Conservation (phyloP, 2,797 vertebrate genomes). For the Schizopygopsis malacanthus region DNA sequence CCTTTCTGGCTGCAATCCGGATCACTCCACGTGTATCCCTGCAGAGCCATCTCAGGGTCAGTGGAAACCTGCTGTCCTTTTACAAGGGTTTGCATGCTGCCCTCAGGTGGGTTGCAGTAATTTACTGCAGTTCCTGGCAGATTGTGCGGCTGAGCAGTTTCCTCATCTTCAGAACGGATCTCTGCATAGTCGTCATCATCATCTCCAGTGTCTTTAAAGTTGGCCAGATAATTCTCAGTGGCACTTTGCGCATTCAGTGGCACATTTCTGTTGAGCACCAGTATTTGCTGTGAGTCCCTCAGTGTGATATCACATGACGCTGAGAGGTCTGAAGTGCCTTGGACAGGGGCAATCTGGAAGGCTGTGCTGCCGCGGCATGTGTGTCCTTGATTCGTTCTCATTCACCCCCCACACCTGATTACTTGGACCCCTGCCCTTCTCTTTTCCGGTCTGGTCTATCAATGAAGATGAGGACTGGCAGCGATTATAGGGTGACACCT, state of each 20-base stretch:
- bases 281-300: slow-evolving; percentile 91
- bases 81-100: slow-evolving; percentile 7
- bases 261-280: slow-evolving; percentile 84
- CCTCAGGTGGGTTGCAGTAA: slow-evolving; percentile 3
- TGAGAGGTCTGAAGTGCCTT: slow-evolving; percentile 82
- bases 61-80: slow-evolving; percentile 62
- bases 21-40: slow-evolving; percentile 91
- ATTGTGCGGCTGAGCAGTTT: slow-evolving; percentile 69
- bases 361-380: slow-evolving; percentile 76
- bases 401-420: slow-evolving; percentile 54
- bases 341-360: slow-evolving; percentile 76
- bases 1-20: slow-evolving; percentile 81
- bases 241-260: slow-evolving; percentile 85
- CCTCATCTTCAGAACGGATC: slow-evolving; percentile 94
- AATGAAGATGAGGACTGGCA: slow-evolving; percentile 84
- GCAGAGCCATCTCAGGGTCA: slow-evolving; percentile 77
- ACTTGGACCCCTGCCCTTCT: slow-evolving; percentile 67
- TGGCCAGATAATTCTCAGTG: slow-evolving; percentile 93
- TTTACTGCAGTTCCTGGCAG: slow-evolving; percentile 75
- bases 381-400: background rate
- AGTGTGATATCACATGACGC: slow-evolving; percentile 86
- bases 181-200: slow-evolving; percentile 97
- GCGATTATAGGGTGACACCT: slow-evolving; percentile 75
- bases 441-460: slow-evolving; percentile 72
- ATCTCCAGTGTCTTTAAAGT: slow-evolving; percentile 92